Conservation (phyloP, 1,140 invertebrate genomes). For the Pectinophora gossypiella region DNA sequence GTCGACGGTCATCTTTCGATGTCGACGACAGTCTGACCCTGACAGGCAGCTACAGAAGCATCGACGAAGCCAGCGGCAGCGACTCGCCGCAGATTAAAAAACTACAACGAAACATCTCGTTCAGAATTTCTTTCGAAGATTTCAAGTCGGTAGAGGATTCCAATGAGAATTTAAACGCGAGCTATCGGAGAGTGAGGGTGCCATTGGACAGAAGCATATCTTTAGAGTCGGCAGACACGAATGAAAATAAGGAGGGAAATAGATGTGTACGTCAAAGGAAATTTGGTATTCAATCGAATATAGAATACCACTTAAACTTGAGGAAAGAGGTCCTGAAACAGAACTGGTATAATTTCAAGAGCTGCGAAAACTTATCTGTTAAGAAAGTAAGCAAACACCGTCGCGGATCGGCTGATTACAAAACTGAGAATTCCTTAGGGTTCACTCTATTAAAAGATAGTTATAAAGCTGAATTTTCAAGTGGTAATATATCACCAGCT, state of each 20-base stretch:
- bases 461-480: constrained; percentile 18
- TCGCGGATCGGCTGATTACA: constrained; percentile 21
- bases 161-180: constrained; percentile 23
- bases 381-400: constrained; percentile 11
- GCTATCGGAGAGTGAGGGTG: constrained; percentile 14
- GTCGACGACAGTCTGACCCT: constrained; percentile 30
- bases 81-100: constrained; percentile 52
- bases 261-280: constrained; percentile 35
- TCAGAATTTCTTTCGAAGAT: constrained; percentile 35
- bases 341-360: constrained; percentile 33
- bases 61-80: constrained; percentile 32
- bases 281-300: constrained; percentile 29
- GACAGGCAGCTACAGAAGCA: constrained; percentile 46
- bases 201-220: constrained; percentile 34
- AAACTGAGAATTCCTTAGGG: constrained; percentile 11
- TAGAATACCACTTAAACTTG: constrained; percentile 31
- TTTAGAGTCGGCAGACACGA: constrained; percentile 18
- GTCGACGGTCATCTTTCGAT: constrained; percentile 54
- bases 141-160: constrained; percentile 28
- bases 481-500: constrained; percentile 18
- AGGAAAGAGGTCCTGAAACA: constrained; percentile 41
- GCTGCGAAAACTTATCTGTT: constrained; percentile 31
- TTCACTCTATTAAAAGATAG: constrained; percentile 15
- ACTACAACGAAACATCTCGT: constrained; percentile 47
- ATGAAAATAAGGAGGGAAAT: constrained; percentile 11